Base-by-base conservation (phyloP, 2,888 invertebrate genomes). In the Apocheima hispidaria region DNA sequence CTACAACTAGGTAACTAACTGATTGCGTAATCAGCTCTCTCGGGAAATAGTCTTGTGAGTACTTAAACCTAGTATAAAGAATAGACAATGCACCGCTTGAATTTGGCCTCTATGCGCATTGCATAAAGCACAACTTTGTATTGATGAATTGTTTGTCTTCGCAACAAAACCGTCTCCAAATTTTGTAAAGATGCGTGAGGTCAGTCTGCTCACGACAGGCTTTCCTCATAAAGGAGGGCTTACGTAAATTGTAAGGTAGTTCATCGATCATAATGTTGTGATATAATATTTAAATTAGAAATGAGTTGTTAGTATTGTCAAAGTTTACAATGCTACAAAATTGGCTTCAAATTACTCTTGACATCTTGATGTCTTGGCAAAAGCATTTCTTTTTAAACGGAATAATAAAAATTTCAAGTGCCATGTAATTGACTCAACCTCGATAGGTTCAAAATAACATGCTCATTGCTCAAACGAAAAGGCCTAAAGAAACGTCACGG, bases 161-260 rank as follows among this genome's bases (percentile, higher is more conserved):
- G 76, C 67, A 73, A 73, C 72, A 78, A 79, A 86, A 87, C 86
- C 81, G 83, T 79, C 78, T 81, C 72, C 74, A 79, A 84, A 84
- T 85, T 86, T 86, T 77, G 83, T 78, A 73, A 82, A 82, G 83
- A 85, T 81, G 81, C 83, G 82, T 83, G 84, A 82, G 84, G 86
- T 86, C 88, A 84, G 84, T 83, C 73, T 68, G 73, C 71, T 73
- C 83, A 83, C 84, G 84, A 80, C 76, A 75, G 67, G 48, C 41
- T 67, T 65, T 67, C 66, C 66, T 67, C 69, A 65, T 65, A 63
- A 35, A 62, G 49, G 26, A 63, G 30, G 51, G 53, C 60, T 65
- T 68, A 49, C 63, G 65, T 63, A 65, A 65, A 60, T 51, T 63
- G 56, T 81, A 51, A 43, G 10, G 23, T 18, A 41, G 78, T 78